A percentile compares a stretch with the other conserved stretches of the same genome.
These are phyloP conservation scores for Nephotettix cincticeps DNA, from an alignment of 1,140 invertebrate genomes.

Conservation along the genomic window DNA sequence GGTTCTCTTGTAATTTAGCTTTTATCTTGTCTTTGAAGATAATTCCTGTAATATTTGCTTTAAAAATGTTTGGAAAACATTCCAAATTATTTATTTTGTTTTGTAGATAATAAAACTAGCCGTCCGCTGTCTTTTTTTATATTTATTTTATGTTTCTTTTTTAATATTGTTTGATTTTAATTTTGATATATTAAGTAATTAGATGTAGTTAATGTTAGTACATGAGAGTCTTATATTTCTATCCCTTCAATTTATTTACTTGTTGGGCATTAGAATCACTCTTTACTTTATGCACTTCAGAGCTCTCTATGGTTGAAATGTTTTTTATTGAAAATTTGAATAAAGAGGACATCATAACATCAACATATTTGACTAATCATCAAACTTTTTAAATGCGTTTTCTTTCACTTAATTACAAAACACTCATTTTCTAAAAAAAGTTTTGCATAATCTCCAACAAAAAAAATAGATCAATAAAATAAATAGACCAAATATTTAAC, in stretches of 20 bases:
- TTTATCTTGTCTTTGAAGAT: too few species aligned
- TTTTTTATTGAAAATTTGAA: too few species aligned
- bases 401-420: too few species aligned
- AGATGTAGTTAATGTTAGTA: not conserved
- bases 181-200: slow-evolving; percentile 6
- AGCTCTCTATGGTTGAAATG: not conserved
- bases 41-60: too few species aligned
- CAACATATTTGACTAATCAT: too few species aligned
- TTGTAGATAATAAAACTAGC: slow-evolving; percentile 10
- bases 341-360: too few species aligned
- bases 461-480: too few species aligned
- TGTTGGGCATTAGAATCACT: not conserved
- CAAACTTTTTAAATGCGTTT: too few species aligned
- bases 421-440: too few species aligned
- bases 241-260: not conserved
- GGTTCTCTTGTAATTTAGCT: too few species aligned
- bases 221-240: slow-evolving; percentile 5
- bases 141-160: not conserved
- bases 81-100: not conserved
- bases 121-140: not conserved
- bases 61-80: not conserved
- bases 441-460: too few species aligned
- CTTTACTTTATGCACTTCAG: not conserved
- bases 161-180: not conserved
- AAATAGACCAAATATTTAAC: too few species aligned